Conservation (phyloP, 2,113 vertebrate species). For the Aegithalos caudatus region DNA sequence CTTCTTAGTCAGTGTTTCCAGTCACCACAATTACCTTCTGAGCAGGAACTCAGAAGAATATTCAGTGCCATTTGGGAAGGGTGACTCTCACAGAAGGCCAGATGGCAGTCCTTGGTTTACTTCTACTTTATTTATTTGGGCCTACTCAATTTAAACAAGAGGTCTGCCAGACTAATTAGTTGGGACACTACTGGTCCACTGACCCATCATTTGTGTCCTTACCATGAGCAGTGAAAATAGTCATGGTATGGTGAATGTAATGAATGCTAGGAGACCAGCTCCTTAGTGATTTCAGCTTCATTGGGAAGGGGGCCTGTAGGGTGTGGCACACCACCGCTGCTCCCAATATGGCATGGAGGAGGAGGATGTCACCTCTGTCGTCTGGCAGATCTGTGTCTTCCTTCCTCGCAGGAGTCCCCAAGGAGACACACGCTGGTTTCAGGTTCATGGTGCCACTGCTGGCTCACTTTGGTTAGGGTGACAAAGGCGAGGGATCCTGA, state of each 20-base stretch:
- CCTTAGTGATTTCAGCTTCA: too few relatives aligned
- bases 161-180: not conserved
- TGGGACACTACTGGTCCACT: not conserved
- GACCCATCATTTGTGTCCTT: not conserved
- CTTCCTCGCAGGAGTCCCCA: too few relatives aligned
- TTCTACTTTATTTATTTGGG: not conserved
- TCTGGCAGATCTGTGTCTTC: too few relatives aligned
- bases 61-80: not conserved
- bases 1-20: not conserved
- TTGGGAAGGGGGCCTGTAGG: too few relatives aligned
- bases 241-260: rapidly evolving
- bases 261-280: too few relatives aligned
- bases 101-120: not conserved
- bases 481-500: too few relatives aligned
- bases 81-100: not conserved
- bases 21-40: not conserved
- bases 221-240: not conserved
- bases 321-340: too few relatives aligned
- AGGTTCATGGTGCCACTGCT: too few relatives aligned
- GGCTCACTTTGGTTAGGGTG: too few relatives aligned
- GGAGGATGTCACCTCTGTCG: too few relatives aligned
- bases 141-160: not conserved
- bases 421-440: too few relatives aligned
- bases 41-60: not conserved
- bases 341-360: too few relatives aligned